Percentiles rank a stretch among this genome's conserved stretches.
Evolutionary conservation across 2,113 vertebrate genomes (phyloP).

Genomic region (Myanophis thanlyinensis): DNA sequence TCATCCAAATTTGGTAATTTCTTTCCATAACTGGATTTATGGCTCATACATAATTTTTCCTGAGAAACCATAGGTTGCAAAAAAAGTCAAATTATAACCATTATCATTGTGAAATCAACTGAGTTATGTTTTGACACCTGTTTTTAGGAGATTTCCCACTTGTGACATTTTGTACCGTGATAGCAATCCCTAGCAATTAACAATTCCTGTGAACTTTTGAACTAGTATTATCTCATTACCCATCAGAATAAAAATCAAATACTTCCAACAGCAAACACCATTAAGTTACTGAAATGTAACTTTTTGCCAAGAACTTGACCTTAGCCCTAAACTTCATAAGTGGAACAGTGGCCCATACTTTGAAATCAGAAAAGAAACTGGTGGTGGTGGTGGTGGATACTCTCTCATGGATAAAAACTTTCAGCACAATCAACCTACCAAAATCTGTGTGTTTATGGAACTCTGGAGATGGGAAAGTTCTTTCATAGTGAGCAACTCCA

Average conservation of each 20-base stretch:
- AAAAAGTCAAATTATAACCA: not conserved
- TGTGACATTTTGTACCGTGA: not conserved
- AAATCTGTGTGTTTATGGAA: not conserved
- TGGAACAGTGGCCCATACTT: not conserved
- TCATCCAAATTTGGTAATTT: not conserved
- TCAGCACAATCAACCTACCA: not conserved
- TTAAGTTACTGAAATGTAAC: not conserved
- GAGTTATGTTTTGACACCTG: conserved; percentile 3
- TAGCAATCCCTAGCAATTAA: not conserved
- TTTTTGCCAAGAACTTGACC: not conserved
- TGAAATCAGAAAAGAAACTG: not conserved
- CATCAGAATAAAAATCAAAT: not conserved
- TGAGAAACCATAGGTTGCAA: not conserved
- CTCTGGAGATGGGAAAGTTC: not conserved
- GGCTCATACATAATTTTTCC: not conserved
- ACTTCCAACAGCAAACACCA: not conserved
- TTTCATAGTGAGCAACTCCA: not conserved
- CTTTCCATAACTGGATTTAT: not conserved
- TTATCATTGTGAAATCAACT: not conserved
- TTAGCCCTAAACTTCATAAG: not conserved
- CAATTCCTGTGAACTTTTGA: conserved; percentile 4
- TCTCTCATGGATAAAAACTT: not conserved
- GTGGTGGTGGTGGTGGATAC: too few species aligned
- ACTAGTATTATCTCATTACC: not conserved
- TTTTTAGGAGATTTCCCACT: conserved; percentile 1